These are phyloP conservation scores for Camponotus fellah DNA, from an alignment of 2,888 invertebrate species.

Conservation along the genomic window DNA sequence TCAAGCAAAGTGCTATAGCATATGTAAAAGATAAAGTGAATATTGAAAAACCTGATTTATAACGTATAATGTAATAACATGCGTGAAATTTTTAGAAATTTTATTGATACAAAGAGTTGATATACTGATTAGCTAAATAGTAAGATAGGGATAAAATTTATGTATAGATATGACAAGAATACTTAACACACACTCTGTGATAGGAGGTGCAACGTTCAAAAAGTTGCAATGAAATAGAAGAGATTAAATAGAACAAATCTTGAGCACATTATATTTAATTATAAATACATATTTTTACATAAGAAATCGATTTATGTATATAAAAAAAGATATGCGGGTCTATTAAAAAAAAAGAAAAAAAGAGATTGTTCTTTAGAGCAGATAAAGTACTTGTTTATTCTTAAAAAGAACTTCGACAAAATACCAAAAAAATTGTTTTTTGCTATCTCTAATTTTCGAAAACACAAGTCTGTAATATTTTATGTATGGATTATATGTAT, in stretches of 20 bases:
- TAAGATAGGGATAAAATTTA: slow-evolving; percentile 24
- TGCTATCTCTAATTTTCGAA: not conserved
- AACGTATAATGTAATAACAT: slow-evolving; percentile 6
- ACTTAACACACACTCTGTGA: slow-evolving; percentile 70
- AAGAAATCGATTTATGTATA: slow-evolving; percentile 12
- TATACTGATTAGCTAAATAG: slow-evolving; percentile 30
- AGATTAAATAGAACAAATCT: slow-evolving; percentile 41
- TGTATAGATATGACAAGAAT: slow-evolving; percentile 24
- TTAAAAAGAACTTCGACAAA: not conserved
- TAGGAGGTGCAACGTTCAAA: slow-evolving; percentile 66
- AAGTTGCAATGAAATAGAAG: slow-evolving; percentile 40
- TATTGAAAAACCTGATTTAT: slow-evolving; percentile 31
- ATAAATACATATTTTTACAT: slow-evolving; percentile 39
- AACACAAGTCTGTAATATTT: not conserved
- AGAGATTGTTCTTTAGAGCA: not conserved
- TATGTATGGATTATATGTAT: not conserved
- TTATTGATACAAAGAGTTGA: slow-evolving; percentile 34
- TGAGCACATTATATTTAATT: slow-evolving; percentile 36
- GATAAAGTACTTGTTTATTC: not conserved
- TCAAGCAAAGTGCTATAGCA: not conserved
- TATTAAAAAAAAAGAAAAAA: not conserved
- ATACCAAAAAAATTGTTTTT: not conserved
- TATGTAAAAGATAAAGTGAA: slow-evolving; percentile 11
- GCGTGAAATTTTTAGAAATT: slow-evolving; percentile 45
- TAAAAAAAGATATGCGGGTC: not conserved